These are phyloP conservation scores for Tenthredo distinguenda DNA, from an alignment of 2,888 invertebrate species.

Conservation along the genomic window DNA sequence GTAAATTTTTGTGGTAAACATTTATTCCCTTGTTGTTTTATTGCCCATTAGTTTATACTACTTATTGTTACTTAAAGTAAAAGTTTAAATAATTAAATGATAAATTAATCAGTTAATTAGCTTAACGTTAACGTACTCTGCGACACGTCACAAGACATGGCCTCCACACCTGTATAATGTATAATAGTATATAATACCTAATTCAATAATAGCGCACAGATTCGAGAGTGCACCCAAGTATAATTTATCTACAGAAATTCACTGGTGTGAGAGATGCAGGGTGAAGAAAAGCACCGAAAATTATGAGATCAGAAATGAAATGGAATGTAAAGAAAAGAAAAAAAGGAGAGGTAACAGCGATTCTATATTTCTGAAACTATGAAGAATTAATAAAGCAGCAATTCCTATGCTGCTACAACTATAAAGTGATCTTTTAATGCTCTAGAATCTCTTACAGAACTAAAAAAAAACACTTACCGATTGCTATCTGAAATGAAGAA, in stretches of 20 bases:
- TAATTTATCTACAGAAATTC: background rate
- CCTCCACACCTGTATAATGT: conserved; percentile 32
- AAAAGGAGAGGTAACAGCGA: background rate
- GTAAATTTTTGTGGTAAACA: conserved; percentile 1
- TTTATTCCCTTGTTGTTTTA: conserved; percentile 22
- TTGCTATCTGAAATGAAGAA: background rate
- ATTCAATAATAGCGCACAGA: conserved; percentile 17
- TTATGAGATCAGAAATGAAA: background rate
- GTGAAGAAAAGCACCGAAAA: background rate
- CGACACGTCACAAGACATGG: conserved; percentile 34
- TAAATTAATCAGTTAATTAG: background rate
- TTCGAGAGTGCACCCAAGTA: conserved; percentile 4
- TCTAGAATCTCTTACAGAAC: background rate
- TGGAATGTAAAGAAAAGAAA: background rate
- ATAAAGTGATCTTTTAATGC: background rate
- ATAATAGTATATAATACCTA: conserved; percentile 16
- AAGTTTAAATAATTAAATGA: background rate
- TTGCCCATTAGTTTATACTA: background rate
- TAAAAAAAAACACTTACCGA: background rate
- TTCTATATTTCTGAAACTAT: background rate
- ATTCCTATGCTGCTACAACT: background rate
- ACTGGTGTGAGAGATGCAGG: background rate
- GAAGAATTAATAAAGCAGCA: background rate
- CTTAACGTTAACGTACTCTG: conserved; percentile 9
- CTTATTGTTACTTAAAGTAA: conserved; percentile 42